These are phyloP conservation scores for Collichthys lucidus DNA, from an alignment of 2,113 vertebrate species.

Conservation along the genomic window DNA sequence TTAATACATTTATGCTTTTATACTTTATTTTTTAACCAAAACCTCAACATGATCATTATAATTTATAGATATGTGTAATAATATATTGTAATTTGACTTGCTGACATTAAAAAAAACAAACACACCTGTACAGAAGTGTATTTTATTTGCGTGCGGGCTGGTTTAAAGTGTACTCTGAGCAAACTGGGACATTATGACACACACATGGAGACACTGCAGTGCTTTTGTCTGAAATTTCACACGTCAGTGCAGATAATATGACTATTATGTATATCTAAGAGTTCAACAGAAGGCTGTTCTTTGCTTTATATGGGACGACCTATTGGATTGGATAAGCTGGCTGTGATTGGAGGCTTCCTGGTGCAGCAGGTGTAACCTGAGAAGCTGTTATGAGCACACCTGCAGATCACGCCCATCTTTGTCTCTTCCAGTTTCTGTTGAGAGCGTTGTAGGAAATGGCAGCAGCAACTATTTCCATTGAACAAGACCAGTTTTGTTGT, in stretches of 20 bases:
- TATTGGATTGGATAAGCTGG: neutral
- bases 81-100: conserved; percentile 24
- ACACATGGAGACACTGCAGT: neutral
- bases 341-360: conserved; percentile 70
- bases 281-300: neutral
- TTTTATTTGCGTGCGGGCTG: conserved; percentile 3
- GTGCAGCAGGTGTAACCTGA: conserved; percentile 64
- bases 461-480: conserved; percentile 80
- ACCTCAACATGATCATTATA: conserved; percentile 5
- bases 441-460: conserved; percentile 72
- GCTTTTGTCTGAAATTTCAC: neutral
- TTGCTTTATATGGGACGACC: conserved; percentile 1
- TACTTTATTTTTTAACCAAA: conserved; percentile 19
- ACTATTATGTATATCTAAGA: neutral
- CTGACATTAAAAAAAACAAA: conserved; percentile 56
- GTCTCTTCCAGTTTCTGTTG: conserved; percentile 20
- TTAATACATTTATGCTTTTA: conserved; percentile 16
- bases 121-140: conserved; percentile 2
- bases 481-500: conserved; percentile 88
- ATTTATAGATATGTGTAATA: conserved; percentile 13
- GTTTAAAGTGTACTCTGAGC: neutral
- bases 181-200: no score
- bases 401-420: conserved; percentile 56
- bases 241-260: neutral
- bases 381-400: conserved; percentile 58